A percentile compares a stretch with the other conserved stretches of the same genome.
Evolutionary conservation across 2,113 vertebrate genomes (phyloP).

Genomic region (Origma solitaria): DNA sequence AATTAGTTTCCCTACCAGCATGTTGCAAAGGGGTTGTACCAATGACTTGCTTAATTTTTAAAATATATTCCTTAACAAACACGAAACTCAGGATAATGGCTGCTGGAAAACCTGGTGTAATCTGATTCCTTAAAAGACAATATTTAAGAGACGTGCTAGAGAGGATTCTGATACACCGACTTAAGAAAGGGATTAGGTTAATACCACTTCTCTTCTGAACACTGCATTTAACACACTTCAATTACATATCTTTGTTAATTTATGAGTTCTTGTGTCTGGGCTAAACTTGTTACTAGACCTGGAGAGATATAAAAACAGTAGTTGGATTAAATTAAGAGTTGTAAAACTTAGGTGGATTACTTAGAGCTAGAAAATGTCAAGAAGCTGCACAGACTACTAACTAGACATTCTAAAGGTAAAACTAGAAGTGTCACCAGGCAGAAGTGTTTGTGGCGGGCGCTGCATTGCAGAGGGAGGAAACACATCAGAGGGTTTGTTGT

Average conservation of each 20-base stretch:
- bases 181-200: not conserved
- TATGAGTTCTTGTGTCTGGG: not conserved
- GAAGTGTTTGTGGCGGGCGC: not conserved
- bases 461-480: conserved; percentile 23
- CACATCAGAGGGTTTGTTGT: not conserved
- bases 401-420: not conserved
- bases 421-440: not conserved
- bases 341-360: not conserved
- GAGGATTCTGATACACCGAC: not conserved
- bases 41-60: not conserved
- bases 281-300: not conserved
- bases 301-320: not conserved
- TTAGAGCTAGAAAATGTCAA: not conserved
- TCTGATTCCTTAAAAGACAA: not conserved
- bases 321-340: not conserved
- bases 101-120: not conserved
- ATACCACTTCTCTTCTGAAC: not conserved
- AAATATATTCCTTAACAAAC: not conserved
- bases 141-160: not conserved
- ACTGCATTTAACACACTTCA: not conserved
- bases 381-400: not conserved
- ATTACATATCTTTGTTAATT: not conserved
- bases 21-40: not conserved
- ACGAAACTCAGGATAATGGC: not conserved
- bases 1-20: not conserved